A percentile compares a stretch with the other conserved stretches of the same genome.
Conservation (phyloP, 1,140 invertebrate species). For the Drosophila baimaii region DNA sequence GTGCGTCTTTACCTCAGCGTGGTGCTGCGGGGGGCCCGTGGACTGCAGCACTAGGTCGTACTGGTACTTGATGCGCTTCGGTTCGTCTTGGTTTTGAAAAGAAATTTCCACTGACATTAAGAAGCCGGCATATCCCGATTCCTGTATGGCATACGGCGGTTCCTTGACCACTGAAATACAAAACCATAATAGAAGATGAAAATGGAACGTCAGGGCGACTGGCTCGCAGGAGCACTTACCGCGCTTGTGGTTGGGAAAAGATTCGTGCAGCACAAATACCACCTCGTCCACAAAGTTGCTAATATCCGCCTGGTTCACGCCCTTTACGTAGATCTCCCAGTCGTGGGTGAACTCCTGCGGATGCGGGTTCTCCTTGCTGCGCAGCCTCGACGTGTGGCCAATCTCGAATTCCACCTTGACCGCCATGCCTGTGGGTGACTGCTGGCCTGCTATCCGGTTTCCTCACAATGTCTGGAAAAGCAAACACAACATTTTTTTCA, state of each 20-base stretch:
- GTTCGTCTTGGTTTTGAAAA: constrained; percentile 95
- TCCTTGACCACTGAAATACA: constrained; percentile 91
- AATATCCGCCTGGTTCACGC: constrained; percentile 93
- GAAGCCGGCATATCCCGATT: constrained; percentile 98
- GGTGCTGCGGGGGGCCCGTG: constrained; percentile 90
- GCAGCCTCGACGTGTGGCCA: constrained; percentile 93
- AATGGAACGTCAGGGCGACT: background rate
- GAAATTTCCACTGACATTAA: constrained; percentile 95
- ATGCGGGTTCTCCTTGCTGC: constrained; percentile 88
- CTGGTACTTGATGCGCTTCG: constrained; percentile 92
- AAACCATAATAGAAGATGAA: background rate
- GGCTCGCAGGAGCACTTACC: constrained; percentile 85
- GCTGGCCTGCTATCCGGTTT: constrained; percentile 27
- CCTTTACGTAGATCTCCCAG: constrained; percentile 98
- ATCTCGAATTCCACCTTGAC: constrained; percentile 95
- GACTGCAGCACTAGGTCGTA: constrained; percentile 94
- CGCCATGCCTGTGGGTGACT: constrained; percentile 85
- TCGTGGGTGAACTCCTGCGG: constrained; percentile 97
- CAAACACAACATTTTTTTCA: background rate
- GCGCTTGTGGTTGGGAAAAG: constrained; percentile 95
- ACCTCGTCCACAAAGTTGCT: constrained; percentile 97
- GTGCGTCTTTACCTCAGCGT: constrained; percentile 86
- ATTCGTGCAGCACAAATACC: constrained; percentile 95
- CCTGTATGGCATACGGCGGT: constrained; percentile 95
- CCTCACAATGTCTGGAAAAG: constrained; percentile 20